Evolutionary conservation across 2,113 vertebrate genomes (phyloP), one percentile per base, ranked within the genome.

Genomic region (Chaetops frenatus): DNA sequence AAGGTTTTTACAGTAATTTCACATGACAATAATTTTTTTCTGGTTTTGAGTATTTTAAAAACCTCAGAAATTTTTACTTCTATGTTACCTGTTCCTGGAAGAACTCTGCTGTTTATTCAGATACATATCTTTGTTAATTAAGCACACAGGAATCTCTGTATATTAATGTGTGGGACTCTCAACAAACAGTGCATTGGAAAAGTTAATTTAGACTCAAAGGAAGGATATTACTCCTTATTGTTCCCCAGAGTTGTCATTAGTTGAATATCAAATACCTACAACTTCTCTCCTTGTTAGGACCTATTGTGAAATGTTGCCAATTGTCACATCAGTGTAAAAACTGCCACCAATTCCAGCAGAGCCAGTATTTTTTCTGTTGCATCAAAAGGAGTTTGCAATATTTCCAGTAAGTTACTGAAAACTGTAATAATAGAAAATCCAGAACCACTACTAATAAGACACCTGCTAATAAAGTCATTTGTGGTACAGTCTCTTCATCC

Each of bases 381-480:
- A 28, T 71, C 51, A 40, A 64, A 86, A 91, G 44, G 61, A 60
- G 10, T 92, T 64, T 86, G n/a, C 31, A 45, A 1, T 88, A 66
- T 74, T 94, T 94, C 69, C 56, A 51, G 25, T 84, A 88, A 83
- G 38, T 81, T 92, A 47, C 48, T 81, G 64, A 84, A 86, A 64
- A 70, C 40, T 77, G 31, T 73, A 86, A 66, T 72, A 53, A 74
- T 24, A 56, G 19, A 84, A 92, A 86, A 67, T 9, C 24, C 38
- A 31, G 83, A 81, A 2, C 25, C 35, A 91, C 44, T 94, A 96
- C 92, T 95, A 96, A 94, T 97, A 86, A 93, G 73, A 86, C 62
- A 86, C 86, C 80, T 95, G 80, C 92, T 95, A 96, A 94, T 96
- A 88, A 94, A 94, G 35, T 69, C 16, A 70, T 91, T 86, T 66